Evolutionary conservation across 2,888 invertebrate species (phyloP), one percentile per base, ranked within the genome.

Genomic region (Melitaea athalia): DNA sequence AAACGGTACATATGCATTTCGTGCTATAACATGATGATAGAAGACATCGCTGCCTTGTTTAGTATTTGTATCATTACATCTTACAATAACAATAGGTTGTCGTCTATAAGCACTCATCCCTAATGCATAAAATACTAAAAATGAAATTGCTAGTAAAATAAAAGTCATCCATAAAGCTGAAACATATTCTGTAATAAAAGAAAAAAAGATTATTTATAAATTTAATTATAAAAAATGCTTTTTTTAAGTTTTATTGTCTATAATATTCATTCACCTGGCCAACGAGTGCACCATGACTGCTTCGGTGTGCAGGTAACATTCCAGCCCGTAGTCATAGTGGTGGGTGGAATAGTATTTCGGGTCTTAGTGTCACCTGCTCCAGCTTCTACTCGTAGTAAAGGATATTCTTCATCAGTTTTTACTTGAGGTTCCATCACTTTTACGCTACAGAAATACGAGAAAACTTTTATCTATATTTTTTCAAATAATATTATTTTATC

Each of bases 131-230:
- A 91, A 85, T 10, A 87, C 81, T 8, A 91, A 75, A 67, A 88
- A 85, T 2, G 87, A 86, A 76, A 91, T 85, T 43, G 85, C 86
- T 15, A 91, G 72, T 31, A 91, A 76, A 68, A 88, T 84, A 8
- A 87, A 73, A 3, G 90, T 86, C 86, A 91, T 88, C 91, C 92
- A 91, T 74, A 88, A 90, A 60, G 87, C 86, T 8, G 90, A 89
- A 60, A 90, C 72, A 42, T 85, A 82, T 78, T 92, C 92, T 92
- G 89, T 57, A 89, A 88, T 14, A 70, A 70, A 57, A 8, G 0
- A n/a, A n/a, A 15, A 12, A 59, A 52, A 11, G 45, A 42, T 17
- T 12, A 38, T 8, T 5, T 3, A 38, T 38, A 38, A 38, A 38
- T 12, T 57, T 15, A n/a, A n/a, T 10, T 52, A 31, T 62, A 31